Evolutionary conservation across 2,888 invertebrate species (phyloP).

Genomic region (Sesamia inferens): DNA sequence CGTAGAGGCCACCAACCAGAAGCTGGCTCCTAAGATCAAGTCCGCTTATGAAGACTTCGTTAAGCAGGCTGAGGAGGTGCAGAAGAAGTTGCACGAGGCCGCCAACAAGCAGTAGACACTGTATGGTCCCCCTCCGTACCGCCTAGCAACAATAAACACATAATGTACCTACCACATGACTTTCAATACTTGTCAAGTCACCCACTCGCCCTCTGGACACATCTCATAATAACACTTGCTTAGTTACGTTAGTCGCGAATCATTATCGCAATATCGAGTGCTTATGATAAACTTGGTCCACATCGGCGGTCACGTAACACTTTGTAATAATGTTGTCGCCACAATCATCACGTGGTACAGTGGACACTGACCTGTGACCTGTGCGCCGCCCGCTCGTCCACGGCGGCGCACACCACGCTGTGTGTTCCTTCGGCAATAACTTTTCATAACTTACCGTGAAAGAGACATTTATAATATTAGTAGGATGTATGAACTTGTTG

Average conservation of each 20-base stretch:
- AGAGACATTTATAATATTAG: no score
- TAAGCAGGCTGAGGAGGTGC: constrained; percentile 78
- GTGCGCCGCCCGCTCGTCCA: no score
- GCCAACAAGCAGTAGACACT: constrained; percentile 80
- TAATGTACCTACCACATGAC: constrained; percentile 26
- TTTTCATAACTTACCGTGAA: no score
- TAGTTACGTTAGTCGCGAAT: not conserved
- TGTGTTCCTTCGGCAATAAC: no score
- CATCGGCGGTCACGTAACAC: not conserved
- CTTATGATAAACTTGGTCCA: not conserved
- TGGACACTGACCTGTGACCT: not conserved
- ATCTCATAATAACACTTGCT: not conserved
- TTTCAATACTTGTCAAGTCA: constrained; percentile 9
- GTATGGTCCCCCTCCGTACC: constrained; percentile 10
- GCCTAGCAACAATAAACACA: constrained; percentile 46
- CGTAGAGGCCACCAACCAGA: constrained; percentile 80
- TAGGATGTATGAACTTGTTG: no score
- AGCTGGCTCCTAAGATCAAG: constrained; percentile 83
- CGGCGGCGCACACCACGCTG: no score
- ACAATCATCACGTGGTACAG: not conserved
- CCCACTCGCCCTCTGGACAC: not conserved
- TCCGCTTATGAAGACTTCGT: constrained; percentile 83
- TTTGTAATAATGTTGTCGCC: not conserved
- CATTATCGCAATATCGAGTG: constrained; percentile 4
- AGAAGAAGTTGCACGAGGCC: constrained; percentile 84